Conservation (phyloP, 2,888 invertebrate genomes). For the Halictus quadricinctus region DNA sequence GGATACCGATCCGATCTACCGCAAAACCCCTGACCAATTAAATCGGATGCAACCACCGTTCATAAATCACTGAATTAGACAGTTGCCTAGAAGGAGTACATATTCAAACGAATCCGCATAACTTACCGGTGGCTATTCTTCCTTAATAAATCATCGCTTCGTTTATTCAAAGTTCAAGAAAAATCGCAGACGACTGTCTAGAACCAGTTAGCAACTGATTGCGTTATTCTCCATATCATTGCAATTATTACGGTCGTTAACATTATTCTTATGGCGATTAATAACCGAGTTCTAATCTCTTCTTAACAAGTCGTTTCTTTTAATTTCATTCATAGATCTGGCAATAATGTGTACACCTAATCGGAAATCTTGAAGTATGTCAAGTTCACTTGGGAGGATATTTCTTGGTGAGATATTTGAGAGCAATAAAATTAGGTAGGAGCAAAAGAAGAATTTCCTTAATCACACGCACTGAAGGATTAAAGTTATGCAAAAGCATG, state of each 20-base stretch:
- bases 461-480: not conserved
- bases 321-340: not conserved
- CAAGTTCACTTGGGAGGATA: not conserved
- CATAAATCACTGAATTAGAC: constrained; percentile 8
- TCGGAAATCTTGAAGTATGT: not conserved
- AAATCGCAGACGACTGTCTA: not conserved
- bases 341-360: not conserved
- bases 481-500: not conserved
- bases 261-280: not conserved
- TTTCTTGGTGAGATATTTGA: not conserved
- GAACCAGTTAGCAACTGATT: not conserved
- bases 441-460: not conserved
- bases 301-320: not conserved
- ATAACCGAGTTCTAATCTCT: not conserved
- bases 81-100: not conserved
- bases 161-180: not conserved
- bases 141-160: constrained; percentile 1
- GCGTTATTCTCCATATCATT: not conserved
- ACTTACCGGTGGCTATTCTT: not conserved
- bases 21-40: not conserved
- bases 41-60: not conserved
- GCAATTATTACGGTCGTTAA: not conserved
- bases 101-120: not conserved
- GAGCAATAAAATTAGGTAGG: no score
- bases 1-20: constrained; percentile 7